Evolutionary conservation across 1,140 invertebrate genomes (phyloP).

Genomic region (Eumeta japonica): DNA sequence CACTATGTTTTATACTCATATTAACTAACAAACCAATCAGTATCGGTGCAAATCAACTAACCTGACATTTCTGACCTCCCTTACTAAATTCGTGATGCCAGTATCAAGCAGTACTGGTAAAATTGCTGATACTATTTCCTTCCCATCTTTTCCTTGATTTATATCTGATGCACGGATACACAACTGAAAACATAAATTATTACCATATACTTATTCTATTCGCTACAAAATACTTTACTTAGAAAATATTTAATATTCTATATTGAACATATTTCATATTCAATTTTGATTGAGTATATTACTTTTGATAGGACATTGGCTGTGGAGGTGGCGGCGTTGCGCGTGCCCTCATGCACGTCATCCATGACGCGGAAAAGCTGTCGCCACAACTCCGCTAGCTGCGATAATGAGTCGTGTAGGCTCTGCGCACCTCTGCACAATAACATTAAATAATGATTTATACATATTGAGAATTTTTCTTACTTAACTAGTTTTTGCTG

Average conservation of each 20-base stretch:
- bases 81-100: conserved; percentile 76
- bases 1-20: too few relatives aligned
- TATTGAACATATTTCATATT: background rate
- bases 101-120: conserved; percentile 77
- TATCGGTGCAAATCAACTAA: too few relatives aligned
- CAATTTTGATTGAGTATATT: conserved; percentile 16
- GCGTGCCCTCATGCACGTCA: conserved; percentile 88
- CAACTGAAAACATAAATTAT: conserved; percentile 54
- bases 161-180: conserved; percentile 76
- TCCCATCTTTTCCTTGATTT: conserved; percentile 74
- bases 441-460: too few relatives aligned
- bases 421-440: conserved; percentile 38
- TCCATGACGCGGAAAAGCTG: conserved; percentile 88
- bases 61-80: conserved; percentile 76
- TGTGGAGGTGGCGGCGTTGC: conserved; percentile 75
- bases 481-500: too few relatives aligned
- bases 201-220: background rate
- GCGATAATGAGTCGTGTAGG: conserved; percentile 39
- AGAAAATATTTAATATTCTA: background rate
- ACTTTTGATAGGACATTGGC: conserved; percentile 79
- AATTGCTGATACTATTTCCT: conserved; percentile 73
- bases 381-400: conserved; percentile 74
- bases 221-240: background rate
- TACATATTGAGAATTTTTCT: too few relatives aligned
- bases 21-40: too few relatives aligned